phyloP scores from a whole-genome alignment of 2,113 vertebrate species.

The Ophthalmolycus amberensis region DNA sequence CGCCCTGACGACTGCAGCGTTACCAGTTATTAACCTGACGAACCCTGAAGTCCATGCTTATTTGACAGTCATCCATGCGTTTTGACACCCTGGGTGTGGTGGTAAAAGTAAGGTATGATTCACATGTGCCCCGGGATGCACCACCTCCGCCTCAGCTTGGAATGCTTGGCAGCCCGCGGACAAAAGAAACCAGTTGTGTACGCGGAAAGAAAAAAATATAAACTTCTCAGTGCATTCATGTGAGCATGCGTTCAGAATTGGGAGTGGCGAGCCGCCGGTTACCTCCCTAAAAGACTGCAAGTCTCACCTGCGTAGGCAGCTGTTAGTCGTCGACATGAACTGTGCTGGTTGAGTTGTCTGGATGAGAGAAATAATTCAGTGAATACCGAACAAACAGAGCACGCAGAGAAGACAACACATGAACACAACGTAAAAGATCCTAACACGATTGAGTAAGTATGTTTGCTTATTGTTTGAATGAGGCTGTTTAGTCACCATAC shows the following conservation, averaged over 20 bases:
- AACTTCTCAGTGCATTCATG: not conserved
- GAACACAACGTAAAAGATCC: not conserved
- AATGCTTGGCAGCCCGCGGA: slow-evolving; percentile 58
- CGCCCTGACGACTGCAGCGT: not conserved
- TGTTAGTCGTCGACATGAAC: slow-evolving; percentile 13
- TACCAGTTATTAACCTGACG: not conserved
- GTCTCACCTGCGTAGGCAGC: slow-evolving; percentile 27
- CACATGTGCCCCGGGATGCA: slow-evolving; percentile 8
- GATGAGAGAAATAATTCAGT: slow-evolving; percentile 7
- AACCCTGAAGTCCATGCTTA: not conserved
- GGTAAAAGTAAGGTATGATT: slow-evolving; percentile 41
- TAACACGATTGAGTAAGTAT: slow-evolving; percentile 53
- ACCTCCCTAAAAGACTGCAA: not conserved
- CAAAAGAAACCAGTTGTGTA: slow-evolving; percentile 61
- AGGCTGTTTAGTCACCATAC: not conserved
- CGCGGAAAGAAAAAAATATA: not conserved
- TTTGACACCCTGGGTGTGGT: slow-evolving; percentile 46
- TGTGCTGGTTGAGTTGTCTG: slow-evolving; percentile 21
- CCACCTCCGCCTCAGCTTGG: slow-evolving; percentile 57
- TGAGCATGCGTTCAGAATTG: slow-evolving; percentile 25
- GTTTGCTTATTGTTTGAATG: slow-evolving; percentile 7
- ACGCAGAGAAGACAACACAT: not conserved
- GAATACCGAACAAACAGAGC: not conserved
- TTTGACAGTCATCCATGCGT: slow-evolving; percentile 17
- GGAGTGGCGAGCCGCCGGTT: slow-evolving; percentile 53